Evolutionary conservation across 53 echinoderm and acorn worm genomes (phyloP).

Genomic region (Astropecten irregularis): DNA sequence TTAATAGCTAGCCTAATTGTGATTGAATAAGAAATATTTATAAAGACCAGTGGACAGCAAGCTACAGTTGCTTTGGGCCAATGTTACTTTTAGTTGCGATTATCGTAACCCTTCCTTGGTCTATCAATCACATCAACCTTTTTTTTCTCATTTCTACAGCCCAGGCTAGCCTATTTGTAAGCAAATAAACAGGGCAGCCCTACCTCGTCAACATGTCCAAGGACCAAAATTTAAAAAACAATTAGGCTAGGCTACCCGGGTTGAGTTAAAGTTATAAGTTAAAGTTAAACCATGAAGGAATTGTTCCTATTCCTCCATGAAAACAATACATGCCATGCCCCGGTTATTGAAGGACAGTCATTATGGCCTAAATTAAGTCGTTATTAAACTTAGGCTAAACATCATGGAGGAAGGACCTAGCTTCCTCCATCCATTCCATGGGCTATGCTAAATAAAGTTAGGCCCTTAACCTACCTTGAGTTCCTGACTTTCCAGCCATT

Average conservation of each 20-base stretch:
- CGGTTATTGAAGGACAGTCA: not conserved
- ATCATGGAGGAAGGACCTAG: not conserved
- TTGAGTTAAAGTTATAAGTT: not conserved
- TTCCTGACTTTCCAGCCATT: conserved; percentile 69
- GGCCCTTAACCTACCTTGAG: conserved; percentile 51
- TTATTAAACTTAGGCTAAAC: not conserved
- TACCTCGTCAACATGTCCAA: not conserved
- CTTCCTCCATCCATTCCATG: too few species aligned
- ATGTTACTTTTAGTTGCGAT: not conserved
- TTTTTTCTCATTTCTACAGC: not conserved
- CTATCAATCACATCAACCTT: not conserved
- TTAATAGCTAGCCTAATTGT: not conserved
- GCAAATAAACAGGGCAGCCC: not conserved
- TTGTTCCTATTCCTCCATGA: not conserved
- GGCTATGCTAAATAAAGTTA: too few species aligned
- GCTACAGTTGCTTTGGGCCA: not conserved
- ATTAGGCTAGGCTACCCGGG: not conserved
- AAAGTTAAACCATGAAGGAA: not conserved
- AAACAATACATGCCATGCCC: not conserved
- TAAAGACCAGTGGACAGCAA: not conserved
- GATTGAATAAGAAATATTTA: not conserved
- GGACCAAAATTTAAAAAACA: not conserved
- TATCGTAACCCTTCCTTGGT: not conserved
- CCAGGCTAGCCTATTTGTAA: too few species aligned
- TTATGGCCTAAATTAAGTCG: too few species aligned